Evolutionary conservation across 2,113 vertebrate genomes (phyloP).

Genomic region (Ictalurus furcatus): DNA sequence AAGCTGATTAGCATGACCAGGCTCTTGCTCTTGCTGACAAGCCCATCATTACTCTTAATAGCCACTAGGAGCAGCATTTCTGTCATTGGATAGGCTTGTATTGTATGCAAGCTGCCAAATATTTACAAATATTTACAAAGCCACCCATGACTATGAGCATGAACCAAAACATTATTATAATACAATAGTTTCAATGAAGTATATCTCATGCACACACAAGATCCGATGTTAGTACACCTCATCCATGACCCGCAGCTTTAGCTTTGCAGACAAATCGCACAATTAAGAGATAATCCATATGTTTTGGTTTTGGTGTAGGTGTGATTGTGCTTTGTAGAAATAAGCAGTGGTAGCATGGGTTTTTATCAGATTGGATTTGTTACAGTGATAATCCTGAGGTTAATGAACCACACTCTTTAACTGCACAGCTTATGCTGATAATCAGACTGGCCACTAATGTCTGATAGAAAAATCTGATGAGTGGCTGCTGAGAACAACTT

Average conservation of each 20-base stretch:
- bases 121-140: constrained; percentile 39
- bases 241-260: constrained; percentile 7
- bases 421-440: constrained; percentile 58
- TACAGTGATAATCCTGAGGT: constrained; percentile 47
- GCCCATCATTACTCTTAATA: neutral
- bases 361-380: constrained; percentile 62
- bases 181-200: constrained; percentile 19
- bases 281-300: neutral
- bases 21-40: neutral
- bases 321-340: neutral
- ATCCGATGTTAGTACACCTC: neutral
- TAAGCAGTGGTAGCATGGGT: neutral
- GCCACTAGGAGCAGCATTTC: neutral
- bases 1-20: neutral
- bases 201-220: neutral
- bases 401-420: constrained; percentile 63
- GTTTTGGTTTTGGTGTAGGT: neutral
- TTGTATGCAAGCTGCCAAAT: constrained; percentile 41
- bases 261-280: constrained; percentile 11
- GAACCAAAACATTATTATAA: constrained; percentile 44
- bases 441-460: constrained; percentile 55
- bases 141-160: constrained; percentile 51
- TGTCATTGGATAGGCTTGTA: constrained; percentile 16
- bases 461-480: constrained; percentile 47
- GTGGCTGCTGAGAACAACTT: constrained; percentile 61